A percentile compares a stretch with the other conserved stretches of the same genome.
Conservation (phyloP, 1,140 invertebrate genomes). For the Drosophila novamexicana region DNA sequence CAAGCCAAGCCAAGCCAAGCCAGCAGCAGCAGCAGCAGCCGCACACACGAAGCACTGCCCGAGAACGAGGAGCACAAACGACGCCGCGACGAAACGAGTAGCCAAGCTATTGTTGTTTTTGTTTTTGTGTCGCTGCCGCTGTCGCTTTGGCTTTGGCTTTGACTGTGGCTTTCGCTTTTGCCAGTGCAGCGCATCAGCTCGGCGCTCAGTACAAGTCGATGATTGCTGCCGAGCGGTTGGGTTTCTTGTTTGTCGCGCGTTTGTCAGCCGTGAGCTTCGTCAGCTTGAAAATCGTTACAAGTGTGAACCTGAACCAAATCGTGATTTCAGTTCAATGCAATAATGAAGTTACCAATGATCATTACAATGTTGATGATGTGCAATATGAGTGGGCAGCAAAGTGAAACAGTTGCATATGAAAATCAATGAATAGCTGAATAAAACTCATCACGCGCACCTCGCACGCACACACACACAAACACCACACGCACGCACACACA, state of each 20-base stretch:
- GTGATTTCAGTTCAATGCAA: conserved; percentile 32
- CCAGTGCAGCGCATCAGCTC: conserved; percentile 36
- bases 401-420: conserved; percentile 49
- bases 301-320: conserved; percentile 8
- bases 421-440: conserved; percentile 29
- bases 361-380: conserved; percentile 27
- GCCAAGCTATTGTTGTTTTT: not conserved
- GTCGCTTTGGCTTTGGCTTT: conserved; percentile 31
- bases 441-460: conserved; percentile 54
- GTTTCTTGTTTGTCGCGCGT: conserved; percentile 39
- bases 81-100: conserved; percentile 8
- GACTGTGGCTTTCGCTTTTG: conserved; percentile 40
- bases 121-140: conserved; percentile 5
- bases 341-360: conserved; percentile 25
- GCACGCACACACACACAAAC: conserved; percentile 13
- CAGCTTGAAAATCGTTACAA: conserved; percentile 24
- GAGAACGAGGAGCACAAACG: conserved; percentile 4
- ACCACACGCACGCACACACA: not conserved
- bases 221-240: conserved; percentile 78
- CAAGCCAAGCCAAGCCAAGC: conserved; percentile 7
- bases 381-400: conserved; percentile 14
- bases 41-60: conserved; percentile 2
- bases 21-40: not conserved
- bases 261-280: conserved; percentile 16
- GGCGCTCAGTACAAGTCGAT: conserved; percentile 68